phyloP scores from a whole-genome alignment of 2,113 vertebrate species.

The Vireo altiloquus region DNA sequence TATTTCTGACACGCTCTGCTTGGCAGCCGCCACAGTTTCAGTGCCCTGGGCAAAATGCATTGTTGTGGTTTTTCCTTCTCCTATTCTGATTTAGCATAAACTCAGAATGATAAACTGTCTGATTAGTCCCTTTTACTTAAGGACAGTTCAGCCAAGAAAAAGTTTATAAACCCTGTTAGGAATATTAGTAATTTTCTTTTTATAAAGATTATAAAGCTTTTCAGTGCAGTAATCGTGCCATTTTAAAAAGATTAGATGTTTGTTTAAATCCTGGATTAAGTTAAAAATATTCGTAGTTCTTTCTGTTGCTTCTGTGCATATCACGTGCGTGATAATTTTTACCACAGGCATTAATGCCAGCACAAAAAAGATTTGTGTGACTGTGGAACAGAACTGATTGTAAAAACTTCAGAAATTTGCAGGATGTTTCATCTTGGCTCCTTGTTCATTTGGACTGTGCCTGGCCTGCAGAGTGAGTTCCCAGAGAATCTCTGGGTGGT shows the following conservation, averaged over 20 bases:
- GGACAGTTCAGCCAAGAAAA: background rate
- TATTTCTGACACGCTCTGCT: background rate
- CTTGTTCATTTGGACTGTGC: background rate
- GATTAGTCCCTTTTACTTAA: background rate
- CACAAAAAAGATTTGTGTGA: background rate
- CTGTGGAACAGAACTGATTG: background rate
- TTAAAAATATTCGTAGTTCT: background rate
- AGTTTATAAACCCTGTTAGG: background rate
- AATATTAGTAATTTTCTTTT: background rate
- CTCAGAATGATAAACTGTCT: background rate
- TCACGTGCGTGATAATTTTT: accelerated
- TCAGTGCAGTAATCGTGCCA: background rate
- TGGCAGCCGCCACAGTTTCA: background rate
- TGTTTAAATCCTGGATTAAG: background rate
- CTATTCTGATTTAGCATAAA: background rate
- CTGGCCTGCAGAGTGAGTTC: background rate
- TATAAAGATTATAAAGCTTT: background rate
- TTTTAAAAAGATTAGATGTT: background rate
- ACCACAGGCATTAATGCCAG: background rate
- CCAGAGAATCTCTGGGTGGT: background rate
- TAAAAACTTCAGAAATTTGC: background rate
- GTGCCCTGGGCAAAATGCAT: background rate
- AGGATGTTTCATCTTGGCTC: background rate
- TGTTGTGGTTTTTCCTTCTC: background rate
- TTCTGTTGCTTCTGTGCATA: background rate